Conservation (phyloP, 2,888 invertebrate genomes). For the Polydrusus tereticollis region DNA sequence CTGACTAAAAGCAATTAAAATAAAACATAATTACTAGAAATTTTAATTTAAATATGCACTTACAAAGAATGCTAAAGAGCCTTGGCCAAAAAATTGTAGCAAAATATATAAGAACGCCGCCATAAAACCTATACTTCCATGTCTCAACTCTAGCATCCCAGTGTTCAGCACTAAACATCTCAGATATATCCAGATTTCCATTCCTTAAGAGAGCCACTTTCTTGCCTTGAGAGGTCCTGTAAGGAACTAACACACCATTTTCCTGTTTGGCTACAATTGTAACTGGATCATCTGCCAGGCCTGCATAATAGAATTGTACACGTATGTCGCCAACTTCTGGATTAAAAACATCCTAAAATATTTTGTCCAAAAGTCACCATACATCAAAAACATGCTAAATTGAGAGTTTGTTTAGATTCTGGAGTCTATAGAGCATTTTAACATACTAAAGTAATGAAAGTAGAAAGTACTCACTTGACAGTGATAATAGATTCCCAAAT, state of each 20-base stretch:
- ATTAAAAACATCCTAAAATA: slow-evolving; percentile 47
- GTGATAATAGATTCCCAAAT: slow-evolving; percentile 90
- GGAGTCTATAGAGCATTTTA: too few relatives aligned
- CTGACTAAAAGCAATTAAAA: too few relatives aligned
- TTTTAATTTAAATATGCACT: slow-evolving; percentile 50
- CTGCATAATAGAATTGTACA: slow-evolving; percentile 89
- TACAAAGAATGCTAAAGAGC: slow-evolving; percentile 62
- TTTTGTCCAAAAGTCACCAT: background rate
- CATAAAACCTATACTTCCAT: slow-evolving; percentile 70
- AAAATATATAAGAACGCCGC: slow-evolving; percentile 79
- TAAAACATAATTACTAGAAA: too few relatives aligned
- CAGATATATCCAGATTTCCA: slow-evolving; percentile 79
- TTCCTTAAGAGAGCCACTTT: slow-evolving; percentile 81
- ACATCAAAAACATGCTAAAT: too few relatives aligned
- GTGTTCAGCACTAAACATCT: slow-evolving; percentile 80
- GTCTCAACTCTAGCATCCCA: slow-evolving; percentile 73
- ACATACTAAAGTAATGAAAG: background rate
- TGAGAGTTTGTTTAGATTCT: too few relatives aligned
- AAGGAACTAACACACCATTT: slow-evolving; percentile 69
- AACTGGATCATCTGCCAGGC: slow-evolving; percentile 71
- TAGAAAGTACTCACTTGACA: slow-evolving; percentile 76
- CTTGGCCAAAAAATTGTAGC: slow-evolving; percentile 71
- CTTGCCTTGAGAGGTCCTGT: slow-evolving; percentile 77
- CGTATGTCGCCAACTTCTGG: slow-evolving; percentile 78
- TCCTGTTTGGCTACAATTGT: slow-evolving; percentile 65